Percentiles rank a stretch among this genome's conserved stretches.
These are phyloP conservation scores for Orthonychiurus folsomi DNA, from an alignment of 2,888 invertebrate species.

Conservation along the genomic window DNA sequence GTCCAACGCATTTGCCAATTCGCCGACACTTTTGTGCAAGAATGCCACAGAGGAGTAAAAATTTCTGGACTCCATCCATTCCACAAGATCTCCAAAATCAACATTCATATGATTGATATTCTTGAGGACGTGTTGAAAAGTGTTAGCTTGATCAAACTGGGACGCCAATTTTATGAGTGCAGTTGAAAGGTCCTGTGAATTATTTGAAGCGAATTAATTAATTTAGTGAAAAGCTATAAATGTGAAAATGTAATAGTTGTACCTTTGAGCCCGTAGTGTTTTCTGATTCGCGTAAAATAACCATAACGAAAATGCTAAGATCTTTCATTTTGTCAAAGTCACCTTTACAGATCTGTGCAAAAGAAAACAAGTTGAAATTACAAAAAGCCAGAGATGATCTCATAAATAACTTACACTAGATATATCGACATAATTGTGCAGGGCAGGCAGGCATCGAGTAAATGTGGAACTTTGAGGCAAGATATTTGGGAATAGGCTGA, in stretches of 20 bases:
- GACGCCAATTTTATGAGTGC: slow-evolving; percentile 34
- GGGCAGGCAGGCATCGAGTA: slow-evolving; percentile 45
- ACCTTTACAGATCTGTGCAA: slow-evolving; percentile 41
- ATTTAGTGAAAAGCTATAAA: no score
- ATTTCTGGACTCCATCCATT: slow-evolving; percentile 44
- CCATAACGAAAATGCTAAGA: slow-evolving; percentile 45
- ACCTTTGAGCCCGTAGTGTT: slow-evolving; percentile 41
- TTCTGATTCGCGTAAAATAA: slow-evolving; percentile 42
- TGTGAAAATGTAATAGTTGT: no score
- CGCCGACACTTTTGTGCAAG: slow-evolving; percentile 44
- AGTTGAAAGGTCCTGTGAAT: slow-evolving; percentile 35
- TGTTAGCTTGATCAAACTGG: slow-evolving; percentile 29
- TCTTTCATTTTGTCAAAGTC: slow-evolving; percentile 41
- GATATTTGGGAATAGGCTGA: slow-evolving; percentile 47
- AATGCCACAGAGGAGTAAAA: slow-evolving; percentile 46
- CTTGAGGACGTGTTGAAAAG: slow-evolving; percentile 23
- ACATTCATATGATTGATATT: slow-evolving; percentile 29
- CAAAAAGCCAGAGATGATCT: background rate
- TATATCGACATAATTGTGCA: slow-evolving; percentile 48
- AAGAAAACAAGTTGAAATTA: background rate
- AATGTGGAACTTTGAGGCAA: slow-evolving; percentile 45
- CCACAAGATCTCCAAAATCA: slow-evolving; percentile 45
- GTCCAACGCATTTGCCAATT: slow-evolving; percentile 45
- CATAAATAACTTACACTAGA: slow-evolving; percentile 40
- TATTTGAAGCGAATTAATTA: no score